Evolutionary conservation across 2,888 invertebrate species (phyloP).

Genomic region (Parelbella ahira): DNA sequence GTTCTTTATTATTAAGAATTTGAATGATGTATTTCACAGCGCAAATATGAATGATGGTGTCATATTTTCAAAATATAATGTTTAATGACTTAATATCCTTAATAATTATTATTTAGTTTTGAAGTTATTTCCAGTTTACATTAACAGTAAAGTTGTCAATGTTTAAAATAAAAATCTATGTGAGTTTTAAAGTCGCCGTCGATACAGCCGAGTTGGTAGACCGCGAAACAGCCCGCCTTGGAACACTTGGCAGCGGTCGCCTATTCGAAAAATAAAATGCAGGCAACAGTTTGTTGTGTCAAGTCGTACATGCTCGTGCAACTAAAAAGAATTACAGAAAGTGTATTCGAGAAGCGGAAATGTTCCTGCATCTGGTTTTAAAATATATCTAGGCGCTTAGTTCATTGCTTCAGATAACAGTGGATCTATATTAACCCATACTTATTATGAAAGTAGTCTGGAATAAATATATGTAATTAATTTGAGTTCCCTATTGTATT

Average conservation of each 20-base stretch:
- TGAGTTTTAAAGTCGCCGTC: slow-evolving; percentile 65
- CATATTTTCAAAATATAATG: too few relatives aligned
- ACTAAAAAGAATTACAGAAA: slow-evolving; percentile 37
- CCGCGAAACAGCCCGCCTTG: slow-evolving; percentile 61
- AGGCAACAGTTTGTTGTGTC: slow-evolving; percentile 66
- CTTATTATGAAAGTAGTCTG: too few relatives aligned
- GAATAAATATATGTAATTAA: too few relatives aligned
- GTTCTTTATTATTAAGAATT: slow-evolving; percentile 52
- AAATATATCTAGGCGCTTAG: slow-evolving; percentile 16
- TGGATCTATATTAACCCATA: too few relatives aligned
- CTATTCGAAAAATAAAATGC: slow-evolving; percentile 68
- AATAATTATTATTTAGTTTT: too few relatives aligned
- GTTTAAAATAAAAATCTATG: too few relatives aligned
- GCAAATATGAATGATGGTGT: too few relatives aligned
- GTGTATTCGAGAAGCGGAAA: slow-evolving; percentile 22
- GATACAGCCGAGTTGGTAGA: slow-evolving; percentile 56
- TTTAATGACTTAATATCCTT: neutral
- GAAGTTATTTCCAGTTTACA: too few relatives aligned
- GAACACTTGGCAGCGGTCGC: slow-evolving; percentile 64
- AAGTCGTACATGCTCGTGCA: slow-evolving; percentile 37
- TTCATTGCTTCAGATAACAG: slow-evolving; percentile 14
- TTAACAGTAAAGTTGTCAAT: too few relatives aligned
- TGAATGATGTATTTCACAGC: too few relatives aligned
- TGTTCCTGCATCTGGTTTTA: slow-evolving; percentile 17
- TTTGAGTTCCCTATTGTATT: too few relatives aligned